Evolutionary conservation across 1,140 invertebrate species (phyloP), one percentile per base, ranked within the genome.

Genomic region (Drosophila pseudoananassae): DNA sequence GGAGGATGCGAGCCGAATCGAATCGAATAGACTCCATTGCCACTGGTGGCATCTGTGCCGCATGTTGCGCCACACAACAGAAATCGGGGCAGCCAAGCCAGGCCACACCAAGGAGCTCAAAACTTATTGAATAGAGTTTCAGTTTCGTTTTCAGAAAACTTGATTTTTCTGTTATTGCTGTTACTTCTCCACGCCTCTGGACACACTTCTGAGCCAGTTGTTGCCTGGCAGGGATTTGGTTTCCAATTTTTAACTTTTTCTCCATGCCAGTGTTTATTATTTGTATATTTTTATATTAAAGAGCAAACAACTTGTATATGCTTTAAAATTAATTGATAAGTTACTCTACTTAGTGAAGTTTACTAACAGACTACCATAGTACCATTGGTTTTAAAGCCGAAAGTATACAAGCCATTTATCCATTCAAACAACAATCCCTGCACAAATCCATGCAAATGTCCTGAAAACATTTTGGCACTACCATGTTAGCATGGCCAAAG

Each of bases 41-140:
- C 40, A 7, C 17, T 14, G 40, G 55, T 70, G 40, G 17, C 47
- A 68, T 50, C 61, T 54, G 40, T 15, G 20, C 17, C 12, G 20
- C 46, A 66, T 66, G 64, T 68, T 74, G 29, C 43, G 43, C 8
- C 25, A 23, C 17, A 27, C 38, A 51, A 53, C 59, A 49, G 58
- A 71, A 59, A 71, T 78, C 55, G 51, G 31, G 5, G 8, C 20
- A 40, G 14, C 29, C n/a, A 49, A 49, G 12, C 33, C 31, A 10
- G 8, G 31, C 31, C 12, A 36, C n/a, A 8, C 9, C 12, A 36
- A 36, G 53, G 9, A 46, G 12, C 14, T 38, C 12, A 65, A 72
- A 81, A 76, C 46, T 80, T 80, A 80, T 80, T 80, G 52, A 80
- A 80, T 77, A 66, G 59, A 81, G 76, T 53, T 80, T 65, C 33